Evolutionary conservation across 35 echinoderm and acorn worm genomes (phyloP), one percentile per base, ranked within the genome.

Genomic region (Lytechinus variegatus): DNA sequence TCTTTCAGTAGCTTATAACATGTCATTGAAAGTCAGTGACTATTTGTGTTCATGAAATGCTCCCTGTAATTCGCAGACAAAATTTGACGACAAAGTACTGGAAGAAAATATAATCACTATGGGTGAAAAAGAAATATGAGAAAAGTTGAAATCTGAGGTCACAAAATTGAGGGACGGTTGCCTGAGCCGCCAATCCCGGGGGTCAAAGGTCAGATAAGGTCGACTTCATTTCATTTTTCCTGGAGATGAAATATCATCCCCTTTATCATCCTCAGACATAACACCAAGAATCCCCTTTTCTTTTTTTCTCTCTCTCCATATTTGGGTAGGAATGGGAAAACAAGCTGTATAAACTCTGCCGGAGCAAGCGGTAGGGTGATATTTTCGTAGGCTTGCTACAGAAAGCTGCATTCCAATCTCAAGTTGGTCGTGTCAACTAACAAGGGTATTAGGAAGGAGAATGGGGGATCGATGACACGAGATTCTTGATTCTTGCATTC

Each of bases 191-290:
- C n/a, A 79, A 79, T 19, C 66, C 2, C 66, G 5, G 21, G 66
- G 66, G 66, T 79, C 27, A 52, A 54, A 52, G 88, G 88, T 90
- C 28, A 33, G 88, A 54, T 52, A 90, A 90, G 92, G 92, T 93
- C 92, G 57, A 33, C 55, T 93, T 54, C 28, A 93, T 93, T 93
- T 28, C 52, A 57, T 33, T 93, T 54, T 93, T 54, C 52, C 16
- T 53, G 54, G 92, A 93, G 52, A 93, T 93, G 92, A 93, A 93
- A 93, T 93, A 54, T 93, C 27, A 93, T 93, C 92, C n/a, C 88
- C 66, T 54, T 53, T 93, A 57, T 93, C 92, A 93, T 93, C 92
- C 92, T 16, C 53, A 93, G 92, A 93, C 92, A 93, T 55, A 93
- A 93, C 92, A 57, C 55, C 66, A 19, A 79, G 66, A 79, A 79